Evolutionary conservation across 2,888 invertebrate species (phyloP).

Genomic region (Tenthredo livida): DNA sequence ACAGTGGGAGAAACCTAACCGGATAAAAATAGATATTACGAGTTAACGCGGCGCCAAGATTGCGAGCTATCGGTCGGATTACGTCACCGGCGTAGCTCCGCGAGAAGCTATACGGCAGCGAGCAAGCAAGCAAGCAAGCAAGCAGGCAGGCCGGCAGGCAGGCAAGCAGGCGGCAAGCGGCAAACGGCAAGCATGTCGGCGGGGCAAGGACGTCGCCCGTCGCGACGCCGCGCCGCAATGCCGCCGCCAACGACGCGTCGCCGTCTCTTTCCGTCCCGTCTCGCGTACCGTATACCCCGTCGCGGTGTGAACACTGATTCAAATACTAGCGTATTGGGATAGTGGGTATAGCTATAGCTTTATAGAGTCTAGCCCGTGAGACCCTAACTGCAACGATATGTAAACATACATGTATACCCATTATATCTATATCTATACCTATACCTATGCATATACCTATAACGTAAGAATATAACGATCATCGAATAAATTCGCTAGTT

Average conservation of each 20-base stretch:
- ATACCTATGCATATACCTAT: too few species aligned
- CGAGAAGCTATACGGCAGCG: constrained; percentile 49
- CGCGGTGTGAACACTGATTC: constrained; percentile 2
- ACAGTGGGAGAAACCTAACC: constrained; percentile 63
- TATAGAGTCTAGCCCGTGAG: neutral
- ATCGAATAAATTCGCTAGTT: too few species aligned
- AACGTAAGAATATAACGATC: neutral
- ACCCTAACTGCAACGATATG: neutral
- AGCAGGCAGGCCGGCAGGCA: constrained; percentile 59
- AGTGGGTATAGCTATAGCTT: neutral
- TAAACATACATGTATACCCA: neutral
- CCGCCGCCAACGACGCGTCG: constrained; percentile 69
- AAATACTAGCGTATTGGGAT: neutral
- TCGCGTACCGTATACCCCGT: neutral
- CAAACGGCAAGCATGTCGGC: constrained; percentile 70
- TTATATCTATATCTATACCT: neutral
- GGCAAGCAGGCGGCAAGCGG: constrained; percentile 47
- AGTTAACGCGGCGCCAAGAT: constrained; percentile 81
- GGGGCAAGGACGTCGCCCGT: constrained; percentile 73
- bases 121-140: constrained; percentile 60
- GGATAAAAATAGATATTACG: constrained; percentile 81
- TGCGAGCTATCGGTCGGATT: constrained; percentile 80
- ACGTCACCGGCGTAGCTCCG: constrained; percentile 79
- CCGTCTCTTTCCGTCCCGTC: constrained; percentile 52
- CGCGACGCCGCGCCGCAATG: constrained; percentile 65